These are phyloP conservation scores for Zosterops borbonicus DNA, from an alignment of 2,113 vertebrate genomes.

Conservation along the genomic window DNA sequence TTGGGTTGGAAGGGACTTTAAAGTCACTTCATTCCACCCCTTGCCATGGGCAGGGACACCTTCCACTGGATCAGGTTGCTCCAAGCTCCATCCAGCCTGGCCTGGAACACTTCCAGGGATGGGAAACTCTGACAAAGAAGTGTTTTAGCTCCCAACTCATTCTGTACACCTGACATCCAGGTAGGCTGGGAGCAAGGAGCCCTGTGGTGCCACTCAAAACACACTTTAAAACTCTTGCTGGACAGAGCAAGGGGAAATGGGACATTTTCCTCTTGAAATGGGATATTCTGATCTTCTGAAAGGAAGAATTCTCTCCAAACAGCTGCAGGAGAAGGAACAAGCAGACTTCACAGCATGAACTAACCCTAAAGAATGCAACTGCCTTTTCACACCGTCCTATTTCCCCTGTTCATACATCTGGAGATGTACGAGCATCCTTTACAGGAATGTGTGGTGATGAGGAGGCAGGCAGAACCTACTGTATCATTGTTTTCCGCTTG, in stretches of 20 bases:
- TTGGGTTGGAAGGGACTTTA: background rate
- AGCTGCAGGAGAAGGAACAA: background rate
- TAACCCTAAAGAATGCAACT: background rate
- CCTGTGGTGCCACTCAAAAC: background rate
- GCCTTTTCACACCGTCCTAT: background rate
- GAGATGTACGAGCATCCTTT: background rate
- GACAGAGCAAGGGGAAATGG: background rate
- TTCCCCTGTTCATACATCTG: background rate
- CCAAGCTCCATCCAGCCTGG: background rate
- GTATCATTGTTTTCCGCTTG: slow-evolving; percentile 81
- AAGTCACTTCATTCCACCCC: background rate
- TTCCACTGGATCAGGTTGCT: background rate
- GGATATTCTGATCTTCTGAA: background rate
- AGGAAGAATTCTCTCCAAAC: background rate
- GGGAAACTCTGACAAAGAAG: background rate
- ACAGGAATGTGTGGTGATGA: background rate
- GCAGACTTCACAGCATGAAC: background rate
- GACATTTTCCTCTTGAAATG: background rate
- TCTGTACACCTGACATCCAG: background rate
- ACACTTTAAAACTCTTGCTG: background rate
- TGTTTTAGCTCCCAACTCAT: background rate
- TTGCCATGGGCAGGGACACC: background rate
- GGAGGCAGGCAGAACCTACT: slow-evolving; percentile 76
- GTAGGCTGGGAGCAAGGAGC: background rate
- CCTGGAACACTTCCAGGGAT: background rate